phyloP scores from a whole-genome alignment of 2,888 invertebrate genomes.

The Isoperla grammatica region DNA sequence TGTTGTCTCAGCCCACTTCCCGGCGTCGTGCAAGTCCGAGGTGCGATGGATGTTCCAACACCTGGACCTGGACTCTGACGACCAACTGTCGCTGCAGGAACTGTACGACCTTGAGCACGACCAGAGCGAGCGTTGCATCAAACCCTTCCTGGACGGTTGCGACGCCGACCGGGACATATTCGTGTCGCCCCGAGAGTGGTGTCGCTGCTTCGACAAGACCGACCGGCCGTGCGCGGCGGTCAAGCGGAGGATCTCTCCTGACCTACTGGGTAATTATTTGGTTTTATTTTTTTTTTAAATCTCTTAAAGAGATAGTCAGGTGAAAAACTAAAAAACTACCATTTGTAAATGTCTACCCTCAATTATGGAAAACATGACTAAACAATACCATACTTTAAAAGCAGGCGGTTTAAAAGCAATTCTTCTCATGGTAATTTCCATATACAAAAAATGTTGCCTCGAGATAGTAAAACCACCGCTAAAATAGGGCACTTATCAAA shows the following conservation, averaged over 20 bases:
- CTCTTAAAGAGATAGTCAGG: too few relatives aligned
- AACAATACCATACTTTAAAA: too few relatives aligned
- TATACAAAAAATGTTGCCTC: too few relatives aligned
- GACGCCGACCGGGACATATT: slow-evolving; percentile 54
- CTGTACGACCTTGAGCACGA: slow-evolving; percentile 81
- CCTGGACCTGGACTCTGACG: slow-evolving; percentile 78
- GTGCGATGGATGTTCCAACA: slow-evolving; percentile 96
- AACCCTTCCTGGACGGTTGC: slow-evolving; percentile 81
- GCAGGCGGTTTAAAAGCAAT: too few relatives aligned
- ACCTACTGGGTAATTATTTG: slow-evolving; percentile 61
- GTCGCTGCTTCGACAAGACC: slow-evolving; percentile 73
- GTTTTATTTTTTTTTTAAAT: too few relatives aligned
- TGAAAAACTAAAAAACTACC: too few relatives aligned
- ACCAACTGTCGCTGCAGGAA: slow-evolving; percentile 71
- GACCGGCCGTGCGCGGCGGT: slow-evolving; percentile 79
- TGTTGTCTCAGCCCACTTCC: slow-evolving; percentile 67
- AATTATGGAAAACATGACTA: too few relatives aligned
- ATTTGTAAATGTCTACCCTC: too few relatives aligned
- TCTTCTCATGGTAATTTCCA: too few relatives aligned
- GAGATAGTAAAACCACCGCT: too few relatives aligned
- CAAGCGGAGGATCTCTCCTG: slow-evolving; percentile 66
- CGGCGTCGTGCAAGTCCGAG: slow-evolving; percentile 78
- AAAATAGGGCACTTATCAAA: too few relatives aligned
- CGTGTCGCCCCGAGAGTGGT: slow-evolving; percentile 73
- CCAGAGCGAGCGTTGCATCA: slow-evolving; percentile 80